Conservation (phyloP, 2,888 invertebrate species). For the Brenthis ino region DNA sequence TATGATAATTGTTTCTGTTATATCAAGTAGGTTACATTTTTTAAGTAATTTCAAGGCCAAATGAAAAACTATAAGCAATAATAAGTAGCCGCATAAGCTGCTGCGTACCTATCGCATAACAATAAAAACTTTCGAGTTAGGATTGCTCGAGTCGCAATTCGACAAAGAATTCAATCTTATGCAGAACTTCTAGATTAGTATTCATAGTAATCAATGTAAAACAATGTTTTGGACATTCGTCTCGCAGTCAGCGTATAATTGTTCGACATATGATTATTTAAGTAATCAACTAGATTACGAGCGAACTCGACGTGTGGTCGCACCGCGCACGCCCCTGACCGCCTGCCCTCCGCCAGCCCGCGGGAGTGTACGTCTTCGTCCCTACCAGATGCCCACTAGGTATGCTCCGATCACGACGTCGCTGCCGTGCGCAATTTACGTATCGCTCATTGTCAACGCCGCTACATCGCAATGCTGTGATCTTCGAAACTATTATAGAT, state of each 20-base stretch:
- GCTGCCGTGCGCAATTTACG: slow-evolving; percentile 51
- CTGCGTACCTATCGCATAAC: slow-evolving; percentile 47
- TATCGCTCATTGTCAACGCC: slow-evolving; percentile 53
- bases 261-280: slow-evolving; percentile 66
- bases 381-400: slow-evolving; percentile 62
- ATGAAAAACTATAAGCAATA: slow-evolving; percentile 51
- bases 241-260: slow-evolving; percentile 58
- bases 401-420: slow-evolving; percentile 60
- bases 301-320: slow-evolving; percentile 69
- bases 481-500: slow-evolving; percentile 78
- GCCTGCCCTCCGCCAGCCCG: slow-evolving; percentile 62
- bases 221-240: slow-evolving; percentile 52
- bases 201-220: slow-evolving; percentile 53
- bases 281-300: slow-evolving; percentile 71
- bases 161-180: slow-evolving; percentile 56
- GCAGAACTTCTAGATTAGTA: slow-evolving; percentile 45
- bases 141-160: slow-evolving; percentile 50
- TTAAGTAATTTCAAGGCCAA: slow-evolving; percentile 60
- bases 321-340: slow-evolving; percentile 71
- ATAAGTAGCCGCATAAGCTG: slow-evolving; percentile 39
- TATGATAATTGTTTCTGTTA: background rate
- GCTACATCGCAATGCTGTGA: slow-evolving; percentile 64
- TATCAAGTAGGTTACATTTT: slow-evolving; percentile 52
- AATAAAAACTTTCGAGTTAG: slow-evolving; percentile 62
- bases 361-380: slow-evolving; percentile 77